A percentile compares a stretch with the other conserved stretches of the same genome.
These are phyloP conservation scores for Alouatta caraya DNA, from an alignment of 2,797 vertebrate genomes.

Conservation along the genomic window DNA sequence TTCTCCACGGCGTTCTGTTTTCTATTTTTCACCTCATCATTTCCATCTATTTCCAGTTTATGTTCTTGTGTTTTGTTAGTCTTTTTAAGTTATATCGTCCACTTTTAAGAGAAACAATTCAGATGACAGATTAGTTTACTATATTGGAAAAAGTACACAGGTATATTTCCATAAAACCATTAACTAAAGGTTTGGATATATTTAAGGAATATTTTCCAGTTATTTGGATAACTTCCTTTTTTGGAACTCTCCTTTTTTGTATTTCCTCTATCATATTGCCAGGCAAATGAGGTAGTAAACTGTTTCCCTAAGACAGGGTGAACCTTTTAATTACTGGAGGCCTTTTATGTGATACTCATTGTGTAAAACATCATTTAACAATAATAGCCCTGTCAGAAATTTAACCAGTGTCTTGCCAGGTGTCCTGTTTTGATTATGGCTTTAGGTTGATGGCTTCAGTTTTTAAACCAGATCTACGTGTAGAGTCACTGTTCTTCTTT, in stretches of 20 bases:
- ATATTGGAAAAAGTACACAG: background rate
- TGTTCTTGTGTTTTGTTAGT: background rate
- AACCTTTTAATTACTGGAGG: background rate
- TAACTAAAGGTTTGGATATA: background rate
- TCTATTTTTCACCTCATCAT: background rate
- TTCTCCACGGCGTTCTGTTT: background rate
- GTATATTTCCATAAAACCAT: background rate
- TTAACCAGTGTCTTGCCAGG: background rate
- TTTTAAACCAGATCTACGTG: background rate
- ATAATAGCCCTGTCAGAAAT: background rate
- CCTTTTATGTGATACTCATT: background rate
- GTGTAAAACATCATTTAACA: background rate
- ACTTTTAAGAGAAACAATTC: background rate
- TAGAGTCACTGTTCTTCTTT: background rate
- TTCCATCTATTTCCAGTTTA: background rate
- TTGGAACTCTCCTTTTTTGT: background rate
- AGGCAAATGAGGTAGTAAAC: background rate
- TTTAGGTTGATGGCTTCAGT: background rate
- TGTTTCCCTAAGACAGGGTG: background rate
- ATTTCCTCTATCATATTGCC: background rate
- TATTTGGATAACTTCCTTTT: background rate
- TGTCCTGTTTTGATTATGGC: background rate
- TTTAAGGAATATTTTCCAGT: slow-evolving; percentile 5
- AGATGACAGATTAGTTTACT: background rate
- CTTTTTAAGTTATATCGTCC: background rate